Conservation (phyloP, 2,113 vertebrate genomes). For the Herpetotheres cachinnans region DNA sequence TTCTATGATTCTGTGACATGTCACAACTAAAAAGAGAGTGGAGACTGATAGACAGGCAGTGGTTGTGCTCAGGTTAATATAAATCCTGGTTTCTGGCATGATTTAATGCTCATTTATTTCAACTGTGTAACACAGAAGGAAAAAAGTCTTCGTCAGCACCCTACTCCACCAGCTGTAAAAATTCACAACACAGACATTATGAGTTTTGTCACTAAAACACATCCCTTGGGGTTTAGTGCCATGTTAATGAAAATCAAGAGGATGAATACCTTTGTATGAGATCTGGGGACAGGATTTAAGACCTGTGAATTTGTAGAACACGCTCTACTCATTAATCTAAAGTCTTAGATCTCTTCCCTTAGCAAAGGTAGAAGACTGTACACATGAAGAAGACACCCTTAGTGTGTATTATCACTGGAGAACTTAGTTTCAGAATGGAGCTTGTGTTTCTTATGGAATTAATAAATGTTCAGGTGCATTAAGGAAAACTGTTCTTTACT, state of each 20-base stretch:
- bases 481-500: background rate
- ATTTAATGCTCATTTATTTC: background rate
- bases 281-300: background rate
- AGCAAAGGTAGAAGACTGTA: background rate
- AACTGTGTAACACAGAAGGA: background rate
- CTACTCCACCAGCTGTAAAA: background rate
- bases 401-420: background rate
- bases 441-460: background rate
- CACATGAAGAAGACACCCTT: fast-evolving
- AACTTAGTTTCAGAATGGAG: background rate
- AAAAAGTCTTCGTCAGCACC: background rate
- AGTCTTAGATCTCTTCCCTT: background rate
- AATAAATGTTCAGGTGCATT: background rate
- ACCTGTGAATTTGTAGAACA: background rate
- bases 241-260: background rate
- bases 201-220: background rate
- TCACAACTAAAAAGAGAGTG: background rate
- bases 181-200: background rate
- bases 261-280: background rate
- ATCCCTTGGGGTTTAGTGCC: background rate
- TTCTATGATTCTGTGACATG: background rate
- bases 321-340: background rate
- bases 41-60: background rate
- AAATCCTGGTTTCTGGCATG: background rate
- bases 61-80: background rate